Conservation (phyloP, 1,140 invertebrate species). For the Leptinotarsa defecta region DNA sequence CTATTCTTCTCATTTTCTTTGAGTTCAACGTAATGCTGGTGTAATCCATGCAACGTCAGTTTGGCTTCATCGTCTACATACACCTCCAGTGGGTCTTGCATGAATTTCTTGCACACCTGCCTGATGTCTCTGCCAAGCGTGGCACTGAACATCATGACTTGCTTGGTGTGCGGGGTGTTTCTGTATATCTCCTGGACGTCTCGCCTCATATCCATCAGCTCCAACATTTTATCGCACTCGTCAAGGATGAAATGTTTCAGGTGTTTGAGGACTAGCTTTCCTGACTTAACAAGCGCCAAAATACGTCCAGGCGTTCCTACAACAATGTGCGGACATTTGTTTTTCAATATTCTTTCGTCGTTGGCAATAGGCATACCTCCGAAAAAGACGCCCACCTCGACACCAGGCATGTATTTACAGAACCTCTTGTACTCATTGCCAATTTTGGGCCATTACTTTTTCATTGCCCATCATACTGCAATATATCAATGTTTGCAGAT, state of each 20-base stretch:
- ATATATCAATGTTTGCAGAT: no score
- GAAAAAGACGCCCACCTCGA: slow-evolving; percentile 96
- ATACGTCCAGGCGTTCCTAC: slow-evolving; percentile 97
- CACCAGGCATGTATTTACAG: slow-evolving; percentile 94
- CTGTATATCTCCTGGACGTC: slow-evolving; percentile 99
- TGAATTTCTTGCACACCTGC: slow-evolving; percentile 99
- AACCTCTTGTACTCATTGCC: slow-evolving; percentile 99
- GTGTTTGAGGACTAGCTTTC: slow-evolving; percentile 90
- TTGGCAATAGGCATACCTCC: slow-evolving; percentile 95
- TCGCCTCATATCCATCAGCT: slow-evolving; percentile 95
- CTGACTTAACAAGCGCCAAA: slow-evolving; percentile 86
- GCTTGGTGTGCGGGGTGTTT: slow-evolving; percentile 97
- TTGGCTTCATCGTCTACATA: no score
- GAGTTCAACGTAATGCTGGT: slow-evolving; percentile 99
- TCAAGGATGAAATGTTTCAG: slow-evolving; percentile 98
- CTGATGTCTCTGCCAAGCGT: slow-evolving; percentile 99
- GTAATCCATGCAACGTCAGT: slow-evolving; percentile 84
- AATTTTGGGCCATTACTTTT: slow-evolving; percentile 97
- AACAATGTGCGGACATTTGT: slow-evolving; percentile 94
- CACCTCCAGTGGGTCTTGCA: slow-evolving; percentile 78
- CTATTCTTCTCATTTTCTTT: no score
- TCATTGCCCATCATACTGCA: no score
- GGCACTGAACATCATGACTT: slow-evolving; percentile 99
- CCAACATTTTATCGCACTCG: slow-evolving; percentile 99
- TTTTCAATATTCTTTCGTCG: slow-evolving; percentile 94